These are phyloP conservation scores for Platorchestia sp. DNA, from an alignment of 1,140 invertebrate genomes.

Conservation along the genomic window DNA sequence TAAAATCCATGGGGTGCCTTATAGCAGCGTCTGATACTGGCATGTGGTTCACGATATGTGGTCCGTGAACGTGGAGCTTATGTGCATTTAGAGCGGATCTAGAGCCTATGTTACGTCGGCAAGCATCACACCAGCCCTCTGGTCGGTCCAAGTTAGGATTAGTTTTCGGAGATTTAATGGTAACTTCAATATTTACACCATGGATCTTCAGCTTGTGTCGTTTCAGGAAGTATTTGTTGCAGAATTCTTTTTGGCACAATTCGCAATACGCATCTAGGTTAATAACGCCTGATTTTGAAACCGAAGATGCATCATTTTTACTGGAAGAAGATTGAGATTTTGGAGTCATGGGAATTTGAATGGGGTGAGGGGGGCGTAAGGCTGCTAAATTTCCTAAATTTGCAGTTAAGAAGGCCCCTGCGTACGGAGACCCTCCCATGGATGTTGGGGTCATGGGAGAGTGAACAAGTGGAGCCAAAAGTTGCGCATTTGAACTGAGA, in stretches of 20 bases:
- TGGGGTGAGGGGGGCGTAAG: slow-evolving; percentile 57
- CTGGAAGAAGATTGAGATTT: slow-evolving; percentile 19
- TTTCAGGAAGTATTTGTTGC: slow-evolving; percentile 82
- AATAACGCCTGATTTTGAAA: slow-evolving; percentile 63
- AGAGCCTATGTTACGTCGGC: slow-evolving; percentile 64
- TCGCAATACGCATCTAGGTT: slow-evolving; percentile 73
- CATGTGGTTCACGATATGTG: slow-evolving; percentile 63
- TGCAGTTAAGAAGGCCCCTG: slow-evolving; percentile 67
- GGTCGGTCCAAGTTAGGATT: slow-evolving; percentile 62
- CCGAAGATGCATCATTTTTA: slow-evolving; percentile 24
- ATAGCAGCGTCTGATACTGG: slow-evolving; percentile 60
- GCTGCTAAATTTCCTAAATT: slow-evolving; percentile 64
- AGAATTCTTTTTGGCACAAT: slow-evolving; percentile 80
- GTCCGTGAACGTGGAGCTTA: slow-evolving; percentile 67
- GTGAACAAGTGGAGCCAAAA: slow-evolving; percentile 54
- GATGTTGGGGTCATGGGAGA: slow-evolving; percentile 62
- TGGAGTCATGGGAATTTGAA: slow-evolving; percentile 42
- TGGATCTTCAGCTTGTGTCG: slow-evolving; percentile 77
- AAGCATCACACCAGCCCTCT: slow-evolving; percentile 65
- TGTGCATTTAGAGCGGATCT: slow-evolving; percentile 63
- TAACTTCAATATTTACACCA: slow-evolving; percentile 70
- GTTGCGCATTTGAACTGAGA: slow-evolving; percentile 56
- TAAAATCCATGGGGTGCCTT: slow-evolving; percentile 45
- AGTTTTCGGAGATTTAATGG: slow-evolving; percentile 62
- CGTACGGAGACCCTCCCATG: slow-evolving; percentile 65